Percentiles rank a stretch among this genome's conserved stretches.
phyloP scores from a whole-genome alignment of 2,888 invertebrate genomes.

The Morpho helenor region DNA sequence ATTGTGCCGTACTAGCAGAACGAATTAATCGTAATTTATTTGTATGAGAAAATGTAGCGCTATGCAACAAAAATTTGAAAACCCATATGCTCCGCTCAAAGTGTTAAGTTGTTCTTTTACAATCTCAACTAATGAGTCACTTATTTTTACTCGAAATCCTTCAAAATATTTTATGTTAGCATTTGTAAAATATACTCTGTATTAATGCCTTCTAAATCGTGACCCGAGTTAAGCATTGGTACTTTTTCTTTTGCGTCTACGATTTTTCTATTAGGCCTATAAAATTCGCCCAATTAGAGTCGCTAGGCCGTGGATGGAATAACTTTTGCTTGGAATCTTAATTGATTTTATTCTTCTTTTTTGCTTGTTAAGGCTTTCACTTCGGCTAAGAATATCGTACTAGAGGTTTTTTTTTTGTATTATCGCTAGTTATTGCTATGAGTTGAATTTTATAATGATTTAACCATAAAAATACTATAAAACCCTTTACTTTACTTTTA shows the following conservation, averaged over 20 bases:
- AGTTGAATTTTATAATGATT: no score
- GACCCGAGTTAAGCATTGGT: constrained; percentile 16
- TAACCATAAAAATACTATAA: no score
- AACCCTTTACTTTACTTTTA: no score
- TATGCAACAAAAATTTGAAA: no score
- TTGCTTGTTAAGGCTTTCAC: constrained; percentile 1
- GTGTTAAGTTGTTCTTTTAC: no score
- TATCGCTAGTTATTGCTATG: no score
- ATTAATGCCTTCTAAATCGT: constrained; percentile 6
- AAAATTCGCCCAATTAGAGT: constrained; percentile 19
- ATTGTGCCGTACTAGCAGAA: no score
- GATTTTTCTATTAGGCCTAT: constrained; percentile 16
- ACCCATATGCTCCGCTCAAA: no score
- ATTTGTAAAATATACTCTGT: background rate
- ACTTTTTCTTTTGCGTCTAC: constrained; percentile 15
- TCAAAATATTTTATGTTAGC: background rate
- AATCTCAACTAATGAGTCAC: no score
- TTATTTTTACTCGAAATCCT: background rate
- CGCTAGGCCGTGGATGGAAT: constrained; percentile 13
- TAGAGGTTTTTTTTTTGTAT: no score
- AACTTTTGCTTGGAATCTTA: constrained; percentile 14
- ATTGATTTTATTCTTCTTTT: constrained; percentile 8
- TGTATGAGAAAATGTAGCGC: no score
- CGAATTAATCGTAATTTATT: no score
- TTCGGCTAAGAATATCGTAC: background rate